A percentile compares a stretch with the other conserved stretches of the same genome.
Evolutionary conservation across 2,797 vertebrate species (phyloP).

Genomic region (Sylvia borin): DNA sequence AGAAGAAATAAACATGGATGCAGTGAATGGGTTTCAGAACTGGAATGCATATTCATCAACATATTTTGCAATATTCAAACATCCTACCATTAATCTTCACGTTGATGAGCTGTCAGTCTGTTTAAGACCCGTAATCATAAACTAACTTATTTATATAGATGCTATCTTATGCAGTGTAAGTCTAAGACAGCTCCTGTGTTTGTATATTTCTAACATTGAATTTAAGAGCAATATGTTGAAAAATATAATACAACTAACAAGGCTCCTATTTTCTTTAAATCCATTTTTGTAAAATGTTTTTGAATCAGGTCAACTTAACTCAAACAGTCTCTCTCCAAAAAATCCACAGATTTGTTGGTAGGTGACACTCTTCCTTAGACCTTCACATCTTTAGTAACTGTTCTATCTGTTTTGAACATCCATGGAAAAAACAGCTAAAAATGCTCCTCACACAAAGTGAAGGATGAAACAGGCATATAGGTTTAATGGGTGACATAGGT

Average conservation of each 20-base stretch:
- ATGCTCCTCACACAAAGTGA: background rate
- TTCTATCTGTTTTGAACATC: background rate
- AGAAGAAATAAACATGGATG: background rate
- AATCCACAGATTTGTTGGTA: background rate
- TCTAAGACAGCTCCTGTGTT: background rate
- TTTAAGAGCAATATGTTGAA: background rate
- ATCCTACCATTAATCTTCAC: background rate
- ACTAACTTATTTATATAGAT: background rate
- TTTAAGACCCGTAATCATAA: background rate
- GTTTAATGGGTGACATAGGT: background rate
- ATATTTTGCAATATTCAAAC: constrained; percentile 10
- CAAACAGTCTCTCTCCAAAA: background rate
- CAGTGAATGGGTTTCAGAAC: background rate
- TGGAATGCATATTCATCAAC: constrained; percentile 14
- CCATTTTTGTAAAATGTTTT: background rate
- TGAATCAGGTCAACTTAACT: background rate
- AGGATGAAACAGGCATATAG: background rate
- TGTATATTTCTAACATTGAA: background rate
- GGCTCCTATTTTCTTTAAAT: background rate
- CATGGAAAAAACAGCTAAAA: background rate
- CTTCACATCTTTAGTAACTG: background rate
- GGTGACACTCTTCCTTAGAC: background rate
- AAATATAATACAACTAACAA: background rate
- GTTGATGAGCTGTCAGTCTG: background rate
- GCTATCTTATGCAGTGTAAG: background rate